These are phyloP conservation scores for Hippocampus kuda DNA, from an alignment of 2,797 vertebrate genomes.

Conservation along the genomic window DNA sequence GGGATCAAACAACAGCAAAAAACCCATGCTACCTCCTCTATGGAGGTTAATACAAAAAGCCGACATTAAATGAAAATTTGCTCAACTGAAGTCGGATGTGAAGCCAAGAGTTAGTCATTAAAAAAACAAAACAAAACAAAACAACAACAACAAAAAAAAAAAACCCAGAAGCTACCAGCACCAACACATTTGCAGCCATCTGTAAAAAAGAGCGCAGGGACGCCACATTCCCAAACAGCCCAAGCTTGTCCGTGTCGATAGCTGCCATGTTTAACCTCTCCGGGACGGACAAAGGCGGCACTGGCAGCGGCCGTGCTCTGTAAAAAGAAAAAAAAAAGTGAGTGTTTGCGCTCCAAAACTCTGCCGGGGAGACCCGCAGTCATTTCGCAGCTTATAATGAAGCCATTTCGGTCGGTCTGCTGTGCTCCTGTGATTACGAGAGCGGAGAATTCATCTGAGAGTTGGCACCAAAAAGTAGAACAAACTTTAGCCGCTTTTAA, in stretches of 20 bases:
- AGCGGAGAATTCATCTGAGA: slow-evolving; percentile 11
- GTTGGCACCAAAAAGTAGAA: slow-evolving; percentile 4
- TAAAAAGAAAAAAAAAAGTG: not conserved
- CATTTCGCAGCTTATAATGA: slow-evolving; percentile 28
- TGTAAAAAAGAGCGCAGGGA: not conserved
- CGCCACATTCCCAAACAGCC: slow-evolving; percentile 6
- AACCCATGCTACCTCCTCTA: not conserved
- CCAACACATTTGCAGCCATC: not conserved
- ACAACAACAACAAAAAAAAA: not conserved
- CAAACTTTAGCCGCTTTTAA: not conserved
- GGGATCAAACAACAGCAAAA: not conserved
- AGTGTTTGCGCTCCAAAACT: slow-evolving; percentile 19
- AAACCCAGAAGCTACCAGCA: not conserved
- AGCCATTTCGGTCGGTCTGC: slow-evolving; percentile 19
- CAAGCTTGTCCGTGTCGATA: slow-evolving; percentile 14
- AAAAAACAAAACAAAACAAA: no score
- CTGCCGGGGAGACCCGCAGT: slow-evolving; percentile 24
- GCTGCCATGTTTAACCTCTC: slow-evolving; percentile 34
- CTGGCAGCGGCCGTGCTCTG: not conserved
- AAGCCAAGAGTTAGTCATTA: not conserved
- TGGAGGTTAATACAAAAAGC: not conserved
- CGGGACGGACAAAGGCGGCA: slow-evolving; percentile 29
- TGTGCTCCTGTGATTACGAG: slow-evolving; percentile 15
- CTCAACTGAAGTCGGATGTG: not conserved
- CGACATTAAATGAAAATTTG: not conserved